phyloP scores from a whole-genome alignment of 2,797 vertebrate species.

The Sphenodon punctatus region DNA sequence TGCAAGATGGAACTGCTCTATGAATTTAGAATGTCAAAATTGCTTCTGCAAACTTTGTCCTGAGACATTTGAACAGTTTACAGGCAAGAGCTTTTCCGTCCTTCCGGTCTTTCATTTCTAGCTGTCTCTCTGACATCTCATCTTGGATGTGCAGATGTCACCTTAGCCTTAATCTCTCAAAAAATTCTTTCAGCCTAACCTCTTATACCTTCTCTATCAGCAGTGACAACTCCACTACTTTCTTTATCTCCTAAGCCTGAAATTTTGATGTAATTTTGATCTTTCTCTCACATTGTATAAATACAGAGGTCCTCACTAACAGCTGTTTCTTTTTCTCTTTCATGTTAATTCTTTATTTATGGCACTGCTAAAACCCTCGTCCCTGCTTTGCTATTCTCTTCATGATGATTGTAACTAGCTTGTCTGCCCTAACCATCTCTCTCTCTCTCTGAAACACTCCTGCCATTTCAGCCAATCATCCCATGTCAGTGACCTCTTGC shows the following conservation, averaged over 20 bases:
- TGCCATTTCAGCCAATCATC: background rate
- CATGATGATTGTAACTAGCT: no score
- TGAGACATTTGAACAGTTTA: background rate
- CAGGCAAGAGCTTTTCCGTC: background rate
- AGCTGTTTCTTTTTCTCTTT: background rate
- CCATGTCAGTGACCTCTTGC: background rate
- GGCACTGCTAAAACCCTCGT: background rate
- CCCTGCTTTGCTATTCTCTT: no score
- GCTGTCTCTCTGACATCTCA: background rate
- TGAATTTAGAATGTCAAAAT: background rate
- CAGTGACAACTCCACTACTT: background rate
- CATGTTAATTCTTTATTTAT: background rate
- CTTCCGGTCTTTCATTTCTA: background rate
- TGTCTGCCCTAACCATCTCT: background rate
- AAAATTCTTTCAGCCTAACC: background rate
- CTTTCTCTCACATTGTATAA: background rate
- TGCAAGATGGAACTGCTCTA: background rate
- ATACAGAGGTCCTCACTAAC: background rate
- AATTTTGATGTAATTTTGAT: background rate
- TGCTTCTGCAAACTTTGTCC: background rate
- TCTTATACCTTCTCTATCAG: background rate
- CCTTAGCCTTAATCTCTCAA: background rate
- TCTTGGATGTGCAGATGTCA: background rate
- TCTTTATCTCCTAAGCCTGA: background rate
- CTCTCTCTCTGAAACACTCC: background rate